Evolutionary conservation across 2,888 invertebrate species (phyloP).

Genomic region (Hesperia comma): DNA sequence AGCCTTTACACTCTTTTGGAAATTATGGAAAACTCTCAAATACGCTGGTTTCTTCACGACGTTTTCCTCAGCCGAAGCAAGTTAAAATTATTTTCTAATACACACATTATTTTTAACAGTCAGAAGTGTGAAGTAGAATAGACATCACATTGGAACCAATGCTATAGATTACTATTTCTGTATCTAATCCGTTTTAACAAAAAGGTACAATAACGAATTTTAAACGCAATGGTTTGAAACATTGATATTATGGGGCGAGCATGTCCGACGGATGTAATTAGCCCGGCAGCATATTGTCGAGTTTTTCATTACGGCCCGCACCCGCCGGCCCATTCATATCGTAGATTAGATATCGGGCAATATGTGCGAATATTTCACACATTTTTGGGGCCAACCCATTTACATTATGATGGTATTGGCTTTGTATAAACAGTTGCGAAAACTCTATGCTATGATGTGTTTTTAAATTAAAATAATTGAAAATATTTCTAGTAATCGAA

Average conservation of each 20-base stretch:
- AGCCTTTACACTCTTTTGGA: no score
- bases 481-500: no score
- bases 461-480: neutral
- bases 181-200: no score
- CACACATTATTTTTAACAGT: no score
- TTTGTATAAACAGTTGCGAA: neutral
- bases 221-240: neutral
- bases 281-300: slow-evolving; percentile 25
- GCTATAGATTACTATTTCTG: no score
- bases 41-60: no score
- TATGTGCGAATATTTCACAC: slow-evolving; percentile 34
- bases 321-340: slow-evolving; percentile 54
- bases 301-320: slow-evolving; percentile 43
- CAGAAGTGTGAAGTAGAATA: no score
- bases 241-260: slow-evolving; percentile 15
- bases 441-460: neutral
- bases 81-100: no score
- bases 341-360: slow-evolving; percentile 58
- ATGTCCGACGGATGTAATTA: slow-evolving; percentile 32
- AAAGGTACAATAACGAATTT: neutral
- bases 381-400: slow-evolving; percentile 28
- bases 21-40: no score
- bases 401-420: neutral
- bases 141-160: no score
- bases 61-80: no score